phyloP scores from a whole-genome alignment of 2,888 invertebrate genomes.

The Ophion ellenae region DNA sequence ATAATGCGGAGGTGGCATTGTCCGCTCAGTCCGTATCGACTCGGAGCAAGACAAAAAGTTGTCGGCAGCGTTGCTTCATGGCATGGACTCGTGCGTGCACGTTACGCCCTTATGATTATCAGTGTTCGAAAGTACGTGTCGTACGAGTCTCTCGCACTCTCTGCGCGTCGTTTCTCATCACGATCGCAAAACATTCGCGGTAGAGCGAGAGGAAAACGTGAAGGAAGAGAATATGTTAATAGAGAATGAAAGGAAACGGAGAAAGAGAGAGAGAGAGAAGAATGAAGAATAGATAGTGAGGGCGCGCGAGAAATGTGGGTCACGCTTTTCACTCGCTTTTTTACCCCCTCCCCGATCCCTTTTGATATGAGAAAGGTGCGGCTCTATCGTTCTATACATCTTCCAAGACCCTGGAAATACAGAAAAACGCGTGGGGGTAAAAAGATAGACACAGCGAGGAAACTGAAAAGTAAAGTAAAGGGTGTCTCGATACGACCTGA shows the following conservation, averaged over 20 bases:
- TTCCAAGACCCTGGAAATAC: slow-evolving; percentile 8
- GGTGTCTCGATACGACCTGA: background rate
- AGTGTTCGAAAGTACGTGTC: background rate
- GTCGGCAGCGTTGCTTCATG: background rate
- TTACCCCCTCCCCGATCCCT: slow-evolving; percentile 29
- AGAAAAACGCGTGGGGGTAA: slow-evolving; percentile 18
- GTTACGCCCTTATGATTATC: slow-evolving; percentile 2
- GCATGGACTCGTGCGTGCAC: background rate
- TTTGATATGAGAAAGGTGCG: slow-evolving; percentile 44
- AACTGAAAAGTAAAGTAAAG: slow-evolving; percentile 41
- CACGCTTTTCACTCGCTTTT: slow-evolving; percentile 52
- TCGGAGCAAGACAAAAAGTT: background rate
- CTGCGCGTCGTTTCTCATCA: slow-evolving; percentile 31
- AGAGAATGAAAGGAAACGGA: slow-evolving; percentile 25
- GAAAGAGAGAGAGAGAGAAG: slow-evolving; percentile 30
- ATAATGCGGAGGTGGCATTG: slow-evolving; percentile 3
- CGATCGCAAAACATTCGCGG: slow-evolving; percentile 22
- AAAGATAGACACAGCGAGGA: slow-evolving; percentile 23
- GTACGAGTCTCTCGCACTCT: slow-evolving; percentile 15
- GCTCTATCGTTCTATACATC: background rate
- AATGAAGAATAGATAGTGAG: slow-evolving; percentile 14
- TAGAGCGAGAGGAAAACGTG: slow-evolving; percentile 71
- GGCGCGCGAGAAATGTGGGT: slow-evolving; percentile 51
- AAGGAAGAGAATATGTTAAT: slow-evolving; percentile 58
- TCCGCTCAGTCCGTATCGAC: slow-evolving; percentile 4